These are phyloP conservation scores for Lepidotrigona ventralis DNA, from an alignment of 1,140 invertebrate genomes.

Conservation along the genomic window DNA sequence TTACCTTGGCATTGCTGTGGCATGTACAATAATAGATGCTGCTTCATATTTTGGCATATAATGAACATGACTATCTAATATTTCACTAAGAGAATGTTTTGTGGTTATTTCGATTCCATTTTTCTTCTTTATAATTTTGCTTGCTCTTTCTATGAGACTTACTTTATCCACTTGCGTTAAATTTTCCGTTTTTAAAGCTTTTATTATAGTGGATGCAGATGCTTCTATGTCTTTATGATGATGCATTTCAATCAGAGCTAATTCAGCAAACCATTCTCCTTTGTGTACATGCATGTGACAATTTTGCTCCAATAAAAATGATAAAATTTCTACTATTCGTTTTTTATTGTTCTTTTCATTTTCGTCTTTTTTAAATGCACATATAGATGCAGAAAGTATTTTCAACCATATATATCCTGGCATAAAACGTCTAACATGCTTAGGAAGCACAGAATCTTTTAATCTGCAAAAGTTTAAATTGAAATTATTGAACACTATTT, in stretches of 20 bases:
- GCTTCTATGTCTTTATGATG: conserved; percentile 67
- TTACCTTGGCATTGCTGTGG: conserved; percentile 61
- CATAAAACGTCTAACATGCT: conserved; percentile 67
- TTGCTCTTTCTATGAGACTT: conserved; percentile 63
- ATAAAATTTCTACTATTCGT: conserved; percentile 60
- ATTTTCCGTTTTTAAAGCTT: conserved; percentile 56
- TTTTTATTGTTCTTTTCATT: conserved; percentile 70
- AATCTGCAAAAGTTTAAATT: conserved; percentile 44
- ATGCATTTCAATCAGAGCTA: conserved; percentile 71
- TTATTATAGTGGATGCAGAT: conserved; percentile 57
- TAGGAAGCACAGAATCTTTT: conserved; percentile 58
- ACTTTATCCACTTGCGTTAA: conserved; percentile 63
- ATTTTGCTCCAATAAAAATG: conserved; percentile 64
- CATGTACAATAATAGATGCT: conserved; percentile 42
- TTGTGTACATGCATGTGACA: conserved; percentile 53
- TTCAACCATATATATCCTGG: conserved; percentile 71
- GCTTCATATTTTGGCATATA: not conserved
- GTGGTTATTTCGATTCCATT: conserved; percentile 43
- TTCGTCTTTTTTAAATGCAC: conserved; percentile 71
- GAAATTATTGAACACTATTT: not conserved
- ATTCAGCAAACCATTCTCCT: conserved; percentile 70
- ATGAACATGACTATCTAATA: not conserved
- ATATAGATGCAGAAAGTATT: conserved; percentile 69
- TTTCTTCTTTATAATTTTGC: conserved; percentile 62
- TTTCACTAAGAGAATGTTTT: conserved; percentile 33